A percentile compares a stretch with the other conserved stretches of the same genome.
These are phyloP conservation scores for Polyommatus icarus DNA, from an alignment of 2,888 invertebrate species.

Conservation along the genomic window DNA sequence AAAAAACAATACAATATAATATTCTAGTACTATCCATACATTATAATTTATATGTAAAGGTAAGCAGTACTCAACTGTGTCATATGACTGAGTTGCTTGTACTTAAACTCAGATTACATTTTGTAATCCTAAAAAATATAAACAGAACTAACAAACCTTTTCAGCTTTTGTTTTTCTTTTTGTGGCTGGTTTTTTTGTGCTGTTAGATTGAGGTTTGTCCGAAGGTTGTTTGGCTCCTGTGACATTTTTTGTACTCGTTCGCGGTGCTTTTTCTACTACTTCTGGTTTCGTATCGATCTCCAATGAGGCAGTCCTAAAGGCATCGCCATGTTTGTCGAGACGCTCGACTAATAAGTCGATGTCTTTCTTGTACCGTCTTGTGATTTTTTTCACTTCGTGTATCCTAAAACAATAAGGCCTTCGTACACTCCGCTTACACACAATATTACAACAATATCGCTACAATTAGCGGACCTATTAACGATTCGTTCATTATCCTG, in stretches of 20 bases:
- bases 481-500: constrained; percentile 89
- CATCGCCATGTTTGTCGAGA: constrained; percentile 85
- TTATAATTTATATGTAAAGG: too few species aligned
- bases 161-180: constrained; percentile 83
- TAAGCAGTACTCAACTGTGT: neutral
- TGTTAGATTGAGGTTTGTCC: constrained; percentile 60
- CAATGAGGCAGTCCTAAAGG: constrained; percentile 82
- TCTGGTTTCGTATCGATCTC: constrained; percentile 76
- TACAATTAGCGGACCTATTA: constrained; percentile 74
- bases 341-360: constrained; percentile 84
- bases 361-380: constrained; percentile 84
- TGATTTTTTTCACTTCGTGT: constrained; percentile 85
- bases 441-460: constrained; percentile 32
- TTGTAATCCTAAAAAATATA: neutral
- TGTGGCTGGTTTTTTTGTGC: constrained; percentile 65
- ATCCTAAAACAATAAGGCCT: constrained; percentile 73
- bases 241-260: constrained; percentile 52
- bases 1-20: constrained; percentile 12
- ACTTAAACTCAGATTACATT: neutral
- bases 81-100: neutral
- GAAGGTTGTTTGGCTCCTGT: constrained; percentile 53
- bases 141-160: constrained; percentile 59
- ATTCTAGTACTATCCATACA: neutral
- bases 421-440: constrained; percentile 35
- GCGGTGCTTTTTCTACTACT: constrained; percentile 51